A percentile compares a stretch with the other conserved stretches of the same genome.
Conservation (phyloP, 1,140 invertebrate genomes). For the Trichoplusia ni region DNA sequence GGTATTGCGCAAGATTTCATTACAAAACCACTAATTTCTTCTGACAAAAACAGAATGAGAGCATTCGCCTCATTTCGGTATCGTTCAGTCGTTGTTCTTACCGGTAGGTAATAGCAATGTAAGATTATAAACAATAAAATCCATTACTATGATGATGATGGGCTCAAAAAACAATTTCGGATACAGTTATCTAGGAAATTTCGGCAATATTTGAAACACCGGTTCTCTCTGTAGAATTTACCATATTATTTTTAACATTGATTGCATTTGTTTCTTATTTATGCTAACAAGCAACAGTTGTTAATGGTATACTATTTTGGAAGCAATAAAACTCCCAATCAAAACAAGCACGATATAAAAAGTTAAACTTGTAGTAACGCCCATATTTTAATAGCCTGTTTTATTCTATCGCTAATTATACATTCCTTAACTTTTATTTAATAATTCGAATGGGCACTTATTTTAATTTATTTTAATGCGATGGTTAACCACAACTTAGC, state of each 20-base stretch:
- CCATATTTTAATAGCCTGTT: not conserved
- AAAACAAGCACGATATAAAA: too few species aligned
- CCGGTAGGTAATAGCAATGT: constrained; percentile 62
- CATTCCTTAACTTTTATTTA: constrained; percentile 2
- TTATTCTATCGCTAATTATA: not conserved
- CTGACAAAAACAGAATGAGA: constrained; percentile 62
- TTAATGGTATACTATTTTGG: not conserved
- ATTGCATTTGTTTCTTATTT: constrained; percentile 14
- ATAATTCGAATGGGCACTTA: constrained; percentile 1
- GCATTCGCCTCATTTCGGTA: constrained; percentile 60
- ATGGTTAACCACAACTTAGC: too few species aligned
- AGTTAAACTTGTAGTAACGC: not conserved
- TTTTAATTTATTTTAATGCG: constrained; percentile 15
- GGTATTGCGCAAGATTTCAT: constrained; percentile 53
- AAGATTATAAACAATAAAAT: constrained; percentile 68
- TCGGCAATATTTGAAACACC: constrained; percentile 39
- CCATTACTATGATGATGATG: constrained; percentile 64
- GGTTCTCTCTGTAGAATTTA: constrained; percentile 6
- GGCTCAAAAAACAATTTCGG: constrained; percentile 73
- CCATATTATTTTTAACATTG: constrained; percentile 7
- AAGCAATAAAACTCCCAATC: not conserved
- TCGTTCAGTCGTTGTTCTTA: constrained; percentile 35
- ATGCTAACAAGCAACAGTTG: not conserved
- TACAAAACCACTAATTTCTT: constrained; percentile 51
- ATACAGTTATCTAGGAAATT: constrained; percentile 65